A percentile compares a stretch with the other conserved stretches of the same genome.
Evolutionary conservation across 2,797 vertebrate genomes (phyloP).

Genomic region (Anguilla marmorata): DNA sequence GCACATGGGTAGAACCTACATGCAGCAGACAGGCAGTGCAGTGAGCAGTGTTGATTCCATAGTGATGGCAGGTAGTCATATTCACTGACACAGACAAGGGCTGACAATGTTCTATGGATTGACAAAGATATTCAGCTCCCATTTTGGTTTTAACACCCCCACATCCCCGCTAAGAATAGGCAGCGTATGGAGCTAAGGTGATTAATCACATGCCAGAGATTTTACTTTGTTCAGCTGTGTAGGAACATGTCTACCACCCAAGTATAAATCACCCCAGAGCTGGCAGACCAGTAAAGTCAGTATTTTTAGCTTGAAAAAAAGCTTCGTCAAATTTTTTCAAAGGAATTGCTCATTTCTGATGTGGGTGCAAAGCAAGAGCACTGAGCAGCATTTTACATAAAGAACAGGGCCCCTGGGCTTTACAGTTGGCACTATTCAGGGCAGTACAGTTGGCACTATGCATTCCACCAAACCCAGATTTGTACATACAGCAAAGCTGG

Average conservation of each 20-base stretch:
- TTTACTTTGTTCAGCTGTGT: neutral
- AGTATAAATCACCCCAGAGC: neutral
- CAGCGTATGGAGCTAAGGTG: neutral
- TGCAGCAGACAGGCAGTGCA: no score
- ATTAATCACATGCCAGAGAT: neutral
- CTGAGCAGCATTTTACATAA: neutral
- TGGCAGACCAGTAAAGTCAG: neutral
- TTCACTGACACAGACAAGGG: neutral
- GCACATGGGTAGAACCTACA: neutral
- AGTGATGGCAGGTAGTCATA: neutral
- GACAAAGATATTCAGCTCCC: neutral
- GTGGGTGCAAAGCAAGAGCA: neutral
- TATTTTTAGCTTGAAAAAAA: conserved; percentile 18
- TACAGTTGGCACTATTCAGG: conserved; percentile 44
- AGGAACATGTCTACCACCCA: neutral
- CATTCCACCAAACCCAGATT: neutral
- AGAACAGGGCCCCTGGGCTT: neutral
- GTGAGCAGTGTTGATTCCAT: neutral
- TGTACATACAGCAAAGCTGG: conserved; percentile 48
- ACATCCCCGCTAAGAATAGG: neutral
- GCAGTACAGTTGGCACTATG: conserved; percentile 45
- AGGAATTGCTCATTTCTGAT: neutral
- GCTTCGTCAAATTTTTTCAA: neutral
- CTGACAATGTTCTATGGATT: neutral
- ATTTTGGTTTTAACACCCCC: neutral